Conservation (phyloP, 2,113 vertebrate genomes). For the Sturnus vulgaris region DNA sequence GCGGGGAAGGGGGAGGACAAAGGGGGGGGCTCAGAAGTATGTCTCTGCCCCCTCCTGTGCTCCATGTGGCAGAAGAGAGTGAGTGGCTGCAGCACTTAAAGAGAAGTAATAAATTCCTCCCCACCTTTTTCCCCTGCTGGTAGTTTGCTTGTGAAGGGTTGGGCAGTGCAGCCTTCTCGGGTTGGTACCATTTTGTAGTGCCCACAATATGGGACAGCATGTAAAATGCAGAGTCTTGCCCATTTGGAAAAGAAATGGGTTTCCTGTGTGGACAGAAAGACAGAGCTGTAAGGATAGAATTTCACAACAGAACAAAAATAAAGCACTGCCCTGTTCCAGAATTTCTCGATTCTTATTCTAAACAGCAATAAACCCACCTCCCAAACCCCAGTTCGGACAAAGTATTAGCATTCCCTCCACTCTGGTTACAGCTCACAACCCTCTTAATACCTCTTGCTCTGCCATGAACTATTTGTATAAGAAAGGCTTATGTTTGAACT, state of each 20-base stretch:
- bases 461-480: slow-evolving; percentile 31
- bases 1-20: background rate
- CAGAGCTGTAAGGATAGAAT: slow-evolving; percentile 30
- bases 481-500: slow-evolving; percentile 56
- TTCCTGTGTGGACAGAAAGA: background rate
- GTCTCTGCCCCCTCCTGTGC: slow-evolving; percentile 31
- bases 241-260: background rate
- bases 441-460: slow-evolving; percentile 20
- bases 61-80: slow-evolving; percentile 21
- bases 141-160: background rate
- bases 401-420: slow-evolving; percentile 23
- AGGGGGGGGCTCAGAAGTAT: background rate
- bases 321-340: background rate
- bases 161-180: background rate
- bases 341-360: slow-evolving; percentile 41
- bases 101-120: slow-evolving; percentile 27
- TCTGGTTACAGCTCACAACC: slow-evolving; percentile 28
- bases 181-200: background rate
- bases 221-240: background rate
- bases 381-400: slow-evolving; percentile 18
- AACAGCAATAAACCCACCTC: slow-evolving; percentile 39
- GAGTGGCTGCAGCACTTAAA: slow-evolving; percentile 14
- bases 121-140: background rate
- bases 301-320: slow-evolving; percentile 63
- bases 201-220: background rate